Conservation (phyloP, 2,888 invertebrate species). For the Pocota personata region DNA sequence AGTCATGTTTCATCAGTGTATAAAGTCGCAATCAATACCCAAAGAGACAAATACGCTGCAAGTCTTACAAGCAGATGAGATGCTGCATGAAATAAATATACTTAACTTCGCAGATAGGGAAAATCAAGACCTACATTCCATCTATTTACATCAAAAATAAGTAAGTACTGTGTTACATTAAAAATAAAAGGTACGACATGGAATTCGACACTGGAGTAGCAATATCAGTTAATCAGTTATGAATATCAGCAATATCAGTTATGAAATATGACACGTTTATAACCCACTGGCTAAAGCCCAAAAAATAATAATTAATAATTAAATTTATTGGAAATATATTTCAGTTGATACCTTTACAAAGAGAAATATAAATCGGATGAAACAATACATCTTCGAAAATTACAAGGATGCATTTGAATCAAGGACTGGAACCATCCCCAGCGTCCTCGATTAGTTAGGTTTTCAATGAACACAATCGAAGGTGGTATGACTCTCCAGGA, state of each 20-base stretch:
- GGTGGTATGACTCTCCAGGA: too few relatives aligned
- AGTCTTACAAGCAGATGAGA: not conserved
- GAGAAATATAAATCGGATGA: not conserved
- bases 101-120: too few relatives aligned
- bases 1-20: slow-evolving; percentile 2
- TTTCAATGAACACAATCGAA: too few relatives aligned
- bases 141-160: not conserved
- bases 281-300: slow-evolving; percentile 11
- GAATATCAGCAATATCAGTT: not conserved
- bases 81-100: slow-evolving; percentile 1
- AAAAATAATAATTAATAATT: slow-evolving; percentile 22
- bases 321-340: not conserved
- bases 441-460: too few relatives aligned
- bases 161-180: slow-evolving; percentile 30
- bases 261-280: slow-evolving; percentile 13
- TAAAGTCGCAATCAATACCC: slow-evolving; percentile 1
- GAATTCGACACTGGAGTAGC: slow-evolving; percentile 30
- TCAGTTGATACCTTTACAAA: too few relatives aligned
- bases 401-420: slow-evolving; percentile 24
- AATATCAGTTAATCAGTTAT: too few relatives aligned
- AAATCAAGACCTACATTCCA: not conserved
- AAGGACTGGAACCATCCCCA: slow-evolving; percentile 39
- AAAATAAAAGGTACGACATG: not conserved
- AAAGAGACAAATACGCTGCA: not conserved
- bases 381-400: slow-evolving; percentile 18